Conservation (phyloP, 2,113 vertebrate genomes). For the Nycticebus coucang region DNA sequence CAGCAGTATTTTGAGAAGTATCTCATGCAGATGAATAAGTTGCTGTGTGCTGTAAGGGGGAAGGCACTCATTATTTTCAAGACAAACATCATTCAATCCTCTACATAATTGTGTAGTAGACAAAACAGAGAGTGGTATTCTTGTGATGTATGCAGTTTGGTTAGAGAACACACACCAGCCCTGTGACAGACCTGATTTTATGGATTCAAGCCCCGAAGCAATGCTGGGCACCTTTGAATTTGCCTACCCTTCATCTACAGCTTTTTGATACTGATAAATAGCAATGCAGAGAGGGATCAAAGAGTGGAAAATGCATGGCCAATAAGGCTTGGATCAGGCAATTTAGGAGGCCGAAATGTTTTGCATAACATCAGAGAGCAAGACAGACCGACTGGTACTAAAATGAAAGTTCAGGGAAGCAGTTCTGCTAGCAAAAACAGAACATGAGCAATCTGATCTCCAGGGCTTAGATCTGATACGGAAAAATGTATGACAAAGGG, state of each 20-base stretch:
- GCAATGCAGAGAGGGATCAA: neutral
- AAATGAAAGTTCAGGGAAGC: slow-evolving; percentile 44
- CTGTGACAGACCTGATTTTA: neutral
- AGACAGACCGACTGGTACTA: neutral
- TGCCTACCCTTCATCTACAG: neutral
- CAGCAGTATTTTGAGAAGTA: neutral
- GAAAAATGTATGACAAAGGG: neutral
- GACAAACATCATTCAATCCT: neutral
- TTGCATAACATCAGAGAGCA: slow-evolving; percentile 55
- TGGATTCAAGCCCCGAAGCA: neutral
- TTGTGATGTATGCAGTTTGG: neutral
- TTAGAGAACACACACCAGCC: neutral
- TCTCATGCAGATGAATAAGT: neutral
- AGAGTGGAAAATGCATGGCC: neutral
- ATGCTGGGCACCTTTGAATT: neutral
- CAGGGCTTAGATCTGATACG: neutral
- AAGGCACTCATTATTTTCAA: slow-evolving; percentile 1
- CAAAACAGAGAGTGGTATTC: neutral
- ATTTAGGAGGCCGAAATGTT: slow-evolving; percentile 31
- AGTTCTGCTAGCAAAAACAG: neutral
- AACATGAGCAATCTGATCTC: neutral
- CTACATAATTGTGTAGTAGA: neutral
- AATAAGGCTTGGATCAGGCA: slow-evolving; percentile 13
- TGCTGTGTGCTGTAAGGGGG: neutral
- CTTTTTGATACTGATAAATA: slow-evolving; percentile 36